These are phyloP conservation scores for Prionace glauca DNA, from an alignment of 2,797 vertebrate species.

Conservation along the genomic window DNA sequence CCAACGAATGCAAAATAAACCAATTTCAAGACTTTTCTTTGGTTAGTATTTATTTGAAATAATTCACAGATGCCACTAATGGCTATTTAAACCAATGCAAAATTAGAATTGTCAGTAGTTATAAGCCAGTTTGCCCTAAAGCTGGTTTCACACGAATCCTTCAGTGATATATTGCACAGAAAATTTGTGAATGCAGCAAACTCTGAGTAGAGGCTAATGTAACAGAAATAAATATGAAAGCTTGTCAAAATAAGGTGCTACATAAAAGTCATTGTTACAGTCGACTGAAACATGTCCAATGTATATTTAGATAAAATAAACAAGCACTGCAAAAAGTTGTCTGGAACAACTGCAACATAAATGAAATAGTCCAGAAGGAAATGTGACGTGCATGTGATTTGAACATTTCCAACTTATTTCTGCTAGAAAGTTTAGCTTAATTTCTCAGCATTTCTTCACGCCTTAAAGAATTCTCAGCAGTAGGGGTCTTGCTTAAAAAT, in stretches of 20 bases:
- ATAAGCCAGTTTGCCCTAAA: background rate
- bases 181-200: background rate
- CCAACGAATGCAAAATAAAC: background rate
- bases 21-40: constrained; percentile 1
- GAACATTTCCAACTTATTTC: constrained; percentile 2
- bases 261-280: background rate
- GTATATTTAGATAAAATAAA: constrained; percentile 20
- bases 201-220: background rate
- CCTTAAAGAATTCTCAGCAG: constrained; percentile 18
- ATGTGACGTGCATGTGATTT: background rate
- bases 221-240: background rate
- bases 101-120: background rate
- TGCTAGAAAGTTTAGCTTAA: background rate
- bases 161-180: background rate
- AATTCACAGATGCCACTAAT: background rate
- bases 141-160: background rate
- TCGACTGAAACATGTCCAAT: background rate
- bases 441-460: background rate
- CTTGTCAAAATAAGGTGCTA: background rate
- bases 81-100: background rate
- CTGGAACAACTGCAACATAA: background rate
- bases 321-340: background rate
- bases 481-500: background rate
- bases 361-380: constrained; percentile 22
- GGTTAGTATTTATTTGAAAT: background rate